Evolutionary conservation across 2,888 invertebrate genomes (phyloP).

Genomic region (Teleogryllus oceanicus): DNA sequence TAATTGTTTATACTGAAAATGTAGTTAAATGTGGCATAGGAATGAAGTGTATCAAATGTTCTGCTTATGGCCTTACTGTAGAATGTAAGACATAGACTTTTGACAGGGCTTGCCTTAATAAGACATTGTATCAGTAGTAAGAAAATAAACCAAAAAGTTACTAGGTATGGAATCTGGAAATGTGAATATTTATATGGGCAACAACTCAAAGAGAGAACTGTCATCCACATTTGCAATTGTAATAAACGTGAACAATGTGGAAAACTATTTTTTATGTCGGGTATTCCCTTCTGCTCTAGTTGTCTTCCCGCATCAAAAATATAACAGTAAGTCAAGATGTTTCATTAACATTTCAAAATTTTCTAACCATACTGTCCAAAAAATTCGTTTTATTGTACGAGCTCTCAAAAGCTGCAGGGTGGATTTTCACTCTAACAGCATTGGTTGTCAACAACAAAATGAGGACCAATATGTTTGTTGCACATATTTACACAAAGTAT

Average conservation of each 20-base stretch:
- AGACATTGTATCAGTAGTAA: background rate
- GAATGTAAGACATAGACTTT: slow-evolving; percentile 6
- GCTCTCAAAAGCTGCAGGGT: background rate
- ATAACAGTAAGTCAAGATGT: background rate
- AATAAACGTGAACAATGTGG: background rate
- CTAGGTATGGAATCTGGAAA: background rate
- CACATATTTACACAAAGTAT: background rate
- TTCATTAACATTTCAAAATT: background rate
- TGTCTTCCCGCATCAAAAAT: background rate
- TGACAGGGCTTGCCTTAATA: slow-evolving; percentile 3
- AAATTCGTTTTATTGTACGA: background rate
- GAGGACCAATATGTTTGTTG: slow-evolving; percentile 3
- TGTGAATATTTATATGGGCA: too few relatives aligned
- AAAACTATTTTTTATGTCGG: background rate
- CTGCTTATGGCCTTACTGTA: slow-evolving; percentile 18
- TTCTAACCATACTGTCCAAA: background rate
- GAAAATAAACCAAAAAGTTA: background rate
- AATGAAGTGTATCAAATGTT: background rate
- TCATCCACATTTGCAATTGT: too few relatives aligned
- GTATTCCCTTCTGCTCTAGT: background rate
- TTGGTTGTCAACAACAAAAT: background rate
- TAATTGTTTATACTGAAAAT: background rate
- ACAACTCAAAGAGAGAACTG: too few relatives aligned
- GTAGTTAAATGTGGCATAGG: background rate
- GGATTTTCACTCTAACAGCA: background rate